Percentiles rank a stretch among this genome's conserved stretches.
Evolutionary conservation across 2,113 vertebrate species (phyloP).

Genomic region (Ciconia stormi): DNA sequence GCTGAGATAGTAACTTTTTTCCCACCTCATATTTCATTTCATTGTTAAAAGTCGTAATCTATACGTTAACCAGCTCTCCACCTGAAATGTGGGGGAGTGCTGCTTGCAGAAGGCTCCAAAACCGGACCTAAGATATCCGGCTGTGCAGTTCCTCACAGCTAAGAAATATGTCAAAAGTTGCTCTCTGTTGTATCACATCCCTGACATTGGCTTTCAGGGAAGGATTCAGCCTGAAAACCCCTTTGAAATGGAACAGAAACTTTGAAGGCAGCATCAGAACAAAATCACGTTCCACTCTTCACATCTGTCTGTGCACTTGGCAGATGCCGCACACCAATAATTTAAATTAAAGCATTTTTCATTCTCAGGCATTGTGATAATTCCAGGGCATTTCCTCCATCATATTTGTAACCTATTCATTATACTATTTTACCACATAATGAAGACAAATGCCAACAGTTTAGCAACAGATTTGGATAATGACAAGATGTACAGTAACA

Average conservation of each 20-base stretch:
- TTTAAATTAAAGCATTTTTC: constrained; percentile 51
- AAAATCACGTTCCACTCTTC: constrained; percentile 1
- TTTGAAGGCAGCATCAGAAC: constrained; percentile 22
- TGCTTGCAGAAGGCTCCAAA: neutral
- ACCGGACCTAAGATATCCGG: neutral
- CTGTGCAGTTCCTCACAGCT: neutral
- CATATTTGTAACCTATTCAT: constrained; percentile 73
- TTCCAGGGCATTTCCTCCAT: constrained; percentile 55
- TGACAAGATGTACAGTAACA: constrained; percentile 74
- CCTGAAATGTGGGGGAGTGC: neutral
- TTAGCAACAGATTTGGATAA: constrained; percentile 76
- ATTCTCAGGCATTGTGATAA: constrained; percentile 46
- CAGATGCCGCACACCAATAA: constrained; percentile 29
- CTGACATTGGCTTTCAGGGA: neutral
- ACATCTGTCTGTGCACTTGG: constrained; percentile 20
- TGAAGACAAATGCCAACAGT: constrained; percentile 78
- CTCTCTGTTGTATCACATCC: neutral
- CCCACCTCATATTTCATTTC: neutral
- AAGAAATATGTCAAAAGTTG: neutral
- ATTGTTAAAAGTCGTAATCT: constrained; percentile 1
- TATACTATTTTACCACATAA: constrained; percentile 69
- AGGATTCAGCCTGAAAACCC: neutral
- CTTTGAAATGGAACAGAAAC: constrained; percentile 42
- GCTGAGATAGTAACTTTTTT: neutral
- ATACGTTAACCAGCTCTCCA: neutral